phyloP scores from a whole-genome alignment of 2,113 vertebrate species.

The Melozone crissalis region DNA sequence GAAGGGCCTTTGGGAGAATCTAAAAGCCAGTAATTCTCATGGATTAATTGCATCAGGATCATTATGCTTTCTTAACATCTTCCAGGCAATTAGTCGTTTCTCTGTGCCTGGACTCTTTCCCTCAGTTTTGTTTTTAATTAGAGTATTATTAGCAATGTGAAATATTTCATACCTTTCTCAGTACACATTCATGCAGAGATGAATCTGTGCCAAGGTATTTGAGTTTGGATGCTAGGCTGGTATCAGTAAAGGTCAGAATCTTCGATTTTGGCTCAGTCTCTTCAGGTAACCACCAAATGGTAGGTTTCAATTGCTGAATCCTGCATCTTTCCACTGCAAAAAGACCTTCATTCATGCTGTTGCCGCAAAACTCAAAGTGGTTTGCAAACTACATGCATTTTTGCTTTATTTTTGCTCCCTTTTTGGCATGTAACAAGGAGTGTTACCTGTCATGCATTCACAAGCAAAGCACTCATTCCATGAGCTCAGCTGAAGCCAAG shows the following conservation, averaged over 20 bases:
- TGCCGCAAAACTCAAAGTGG: background rate
- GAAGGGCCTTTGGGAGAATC: background rate
- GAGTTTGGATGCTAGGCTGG: background rate
- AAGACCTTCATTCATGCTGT: background rate
- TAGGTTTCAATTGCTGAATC: background rate
- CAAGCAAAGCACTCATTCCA: background rate
- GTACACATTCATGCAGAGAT: background rate
- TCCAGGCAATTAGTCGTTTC: background rate
- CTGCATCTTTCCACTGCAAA: background rate
- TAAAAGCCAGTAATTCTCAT: background rate
- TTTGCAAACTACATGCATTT: accelerated
- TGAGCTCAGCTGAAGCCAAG: background rate
- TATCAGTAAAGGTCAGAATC: background rate
- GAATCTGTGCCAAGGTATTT: background rate
- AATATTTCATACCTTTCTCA: background rate
- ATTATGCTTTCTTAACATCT: background rate
- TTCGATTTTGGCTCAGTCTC: background rate
- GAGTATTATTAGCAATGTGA: background rate
- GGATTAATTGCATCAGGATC: background rate
- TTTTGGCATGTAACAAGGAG: background rate
- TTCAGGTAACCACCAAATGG: background rate
- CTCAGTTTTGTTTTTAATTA: background rate
- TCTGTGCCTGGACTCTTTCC: background rate
- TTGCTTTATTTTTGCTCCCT: background rate
- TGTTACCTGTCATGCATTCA: background rate